Conservation (phyloP, 2,113 vertebrate species). For the Verasper variegatus region DNA sequence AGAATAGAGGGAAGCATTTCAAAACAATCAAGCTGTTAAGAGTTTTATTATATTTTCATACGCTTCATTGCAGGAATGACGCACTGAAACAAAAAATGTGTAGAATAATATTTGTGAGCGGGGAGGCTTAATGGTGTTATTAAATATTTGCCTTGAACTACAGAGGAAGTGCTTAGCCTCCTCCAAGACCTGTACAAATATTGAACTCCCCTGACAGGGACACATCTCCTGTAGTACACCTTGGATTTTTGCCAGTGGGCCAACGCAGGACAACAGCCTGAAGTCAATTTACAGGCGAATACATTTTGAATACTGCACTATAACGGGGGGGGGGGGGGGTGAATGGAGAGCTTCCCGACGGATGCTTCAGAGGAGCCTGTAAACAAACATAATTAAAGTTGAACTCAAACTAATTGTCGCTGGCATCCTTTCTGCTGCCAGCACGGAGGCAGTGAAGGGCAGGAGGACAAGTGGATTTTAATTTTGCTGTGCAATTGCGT, state of each 20-base stretch:
- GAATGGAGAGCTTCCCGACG: background rate
- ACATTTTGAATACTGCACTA: background rate
- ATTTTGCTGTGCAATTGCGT: background rate
- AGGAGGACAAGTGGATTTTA: background rate
- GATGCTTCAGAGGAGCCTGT: background rate
- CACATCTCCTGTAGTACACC: background rate
- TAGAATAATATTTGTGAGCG: slow-evolving; percentile 41
- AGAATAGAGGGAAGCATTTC: background rate
- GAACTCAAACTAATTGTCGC: background rate
- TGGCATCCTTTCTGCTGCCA: background rate
- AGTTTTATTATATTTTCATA: background rate
- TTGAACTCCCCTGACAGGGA: slow-evolving; percentile 7
- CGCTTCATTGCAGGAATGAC: background rate
- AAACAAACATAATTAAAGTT: slow-evolving; percentile 19
- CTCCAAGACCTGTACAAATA: slow-evolving; percentile 14
- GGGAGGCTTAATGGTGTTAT: background rate
- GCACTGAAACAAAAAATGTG: slow-evolving; percentile 4
- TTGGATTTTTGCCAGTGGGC: slow-evolving; percentile 13
- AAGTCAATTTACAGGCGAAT: background rate
- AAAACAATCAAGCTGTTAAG: background rate
- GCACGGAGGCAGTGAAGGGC: background rate
- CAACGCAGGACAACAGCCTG: background rate
- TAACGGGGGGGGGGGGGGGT: background rate
- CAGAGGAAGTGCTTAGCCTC: background rate
- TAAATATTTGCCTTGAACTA: slow-evolving; percentile 25